These are phyloP conservation scores for Ictidomys tridecemlineatus DNA, from an alignment of 2,113 vertebrate genomes.

Conservation along the genomic window DNA sequence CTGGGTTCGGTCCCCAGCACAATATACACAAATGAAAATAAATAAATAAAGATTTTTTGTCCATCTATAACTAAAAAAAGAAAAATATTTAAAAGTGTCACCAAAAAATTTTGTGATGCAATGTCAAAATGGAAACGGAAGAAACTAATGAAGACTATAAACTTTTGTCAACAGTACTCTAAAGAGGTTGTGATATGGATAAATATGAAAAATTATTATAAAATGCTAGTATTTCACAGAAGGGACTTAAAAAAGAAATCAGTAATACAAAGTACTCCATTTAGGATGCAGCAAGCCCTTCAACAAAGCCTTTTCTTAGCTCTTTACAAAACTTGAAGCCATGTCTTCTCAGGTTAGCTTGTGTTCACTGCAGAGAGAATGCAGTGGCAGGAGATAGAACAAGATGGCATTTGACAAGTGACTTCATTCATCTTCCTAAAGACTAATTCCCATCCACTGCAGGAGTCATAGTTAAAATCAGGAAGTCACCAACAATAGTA, in stretches of 20 bases:
- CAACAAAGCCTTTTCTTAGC: background rate
- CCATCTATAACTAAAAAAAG: no score
- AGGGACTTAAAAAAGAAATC: background rate
- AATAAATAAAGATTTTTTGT: no score
- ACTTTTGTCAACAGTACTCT: background rate
- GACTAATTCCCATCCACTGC: background rate
- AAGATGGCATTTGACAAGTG: slow-evolving; percentile 14
- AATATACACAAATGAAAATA: no score
- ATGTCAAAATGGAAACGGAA: slow-evolving; percentile 39
- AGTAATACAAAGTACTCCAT: background rate
- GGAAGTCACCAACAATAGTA: background rate
- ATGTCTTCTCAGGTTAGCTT: background rate
- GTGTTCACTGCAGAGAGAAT: background rate
- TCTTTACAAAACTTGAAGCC: background rate
- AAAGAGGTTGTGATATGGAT: background rate
- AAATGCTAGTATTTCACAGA: slow-evolving; percentile 2
- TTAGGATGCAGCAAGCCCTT: background rate
- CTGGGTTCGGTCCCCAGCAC: no score
- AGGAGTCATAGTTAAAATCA: background rate
- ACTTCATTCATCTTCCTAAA: background rate
- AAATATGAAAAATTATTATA: background rate
- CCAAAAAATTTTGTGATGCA: background rate
- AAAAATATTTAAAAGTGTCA: background rate
- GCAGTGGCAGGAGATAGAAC: background rate
- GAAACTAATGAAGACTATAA: background rate